Percentiles rank a stretch among this genome's conserved stretches.
phyloP scores from a whole-genome alignment of 2,113 vertebrate genomes.

The Xenopus laevis region DNA sequence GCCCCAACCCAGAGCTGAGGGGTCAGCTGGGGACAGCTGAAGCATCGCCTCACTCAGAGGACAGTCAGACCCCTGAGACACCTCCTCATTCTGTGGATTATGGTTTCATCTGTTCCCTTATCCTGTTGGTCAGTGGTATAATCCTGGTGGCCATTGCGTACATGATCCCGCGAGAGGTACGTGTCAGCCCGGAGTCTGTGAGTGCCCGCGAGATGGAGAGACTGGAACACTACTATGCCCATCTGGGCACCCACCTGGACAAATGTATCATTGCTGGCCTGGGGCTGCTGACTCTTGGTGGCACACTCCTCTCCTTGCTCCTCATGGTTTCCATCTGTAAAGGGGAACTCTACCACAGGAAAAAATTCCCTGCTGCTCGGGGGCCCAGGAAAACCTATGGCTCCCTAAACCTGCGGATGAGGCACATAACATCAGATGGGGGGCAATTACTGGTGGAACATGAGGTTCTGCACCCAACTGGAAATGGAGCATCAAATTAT shows the following conservation, averaged over 20 bases:
- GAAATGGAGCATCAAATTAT: too few relatives aligned
- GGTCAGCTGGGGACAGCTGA: constrained; percentile 54
- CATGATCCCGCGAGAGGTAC: constrained; percentile 78
- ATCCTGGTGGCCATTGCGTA: constrained; percentile 84
- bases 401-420: constrained; percentile 85
- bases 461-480: constrained; percentile 48
- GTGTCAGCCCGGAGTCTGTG: constrained; percentile 76
- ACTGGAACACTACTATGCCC: constrained; percentile 82
- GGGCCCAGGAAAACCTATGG: constrained; percentile 83
- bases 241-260: constrained; percentile 81
- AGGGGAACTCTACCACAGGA: constrained; percentile 71
- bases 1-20: constrained; percentile 29
- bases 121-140: constrained; percentile 83
- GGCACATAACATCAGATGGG: constrained; percentile 69
- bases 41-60: constrained; percentile 59
- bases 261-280: constrained; percentile 88
- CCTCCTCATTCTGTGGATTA: constrained; percentile 71
- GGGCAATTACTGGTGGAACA: constrained; percentile 72
- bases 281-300: constrained; percentile 84
- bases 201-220: constrained; percentile 87
- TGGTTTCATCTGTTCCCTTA: constrained; percentile 77
- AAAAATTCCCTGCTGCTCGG: constrained; percentile 64
- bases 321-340: constrained; percentile 82
- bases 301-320: constrained; percentile 80
- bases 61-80: constrained; percentile 58